Evolutionary conservation across 2,888 invertebrate genomes (phyloP), one percentile per base, ranked within the genome.

Genomic region (Dorcus parallelipipedus): DNA sequence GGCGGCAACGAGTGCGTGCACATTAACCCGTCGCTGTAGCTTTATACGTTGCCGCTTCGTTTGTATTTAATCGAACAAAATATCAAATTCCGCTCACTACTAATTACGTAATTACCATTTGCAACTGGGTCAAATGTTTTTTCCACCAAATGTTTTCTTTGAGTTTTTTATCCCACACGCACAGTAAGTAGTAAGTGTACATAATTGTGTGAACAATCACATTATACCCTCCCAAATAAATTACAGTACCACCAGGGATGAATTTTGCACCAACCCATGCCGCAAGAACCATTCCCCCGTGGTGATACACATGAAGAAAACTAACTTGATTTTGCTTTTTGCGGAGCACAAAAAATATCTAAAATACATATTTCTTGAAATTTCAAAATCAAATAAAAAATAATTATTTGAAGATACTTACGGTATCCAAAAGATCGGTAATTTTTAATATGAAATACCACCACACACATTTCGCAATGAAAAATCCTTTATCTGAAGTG

Each of bases 281-380:
- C 0, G 86, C 82, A 4, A 86, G 40, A 0, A 89, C 84, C 92
- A 95, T 93, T 0, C 90, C 90, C 0, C 86, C 82, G 73, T 95
- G 94, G 75, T 95, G 94, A 71, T 93, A 93, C 4, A 93, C 86
- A 71, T 95, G 94, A 33, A 95, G 82, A 71, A 93, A 93, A 2
- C 90, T 84, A 10, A 93, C 83, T 79, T 95, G 94, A 59, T 84
- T 86, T 64, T 87, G 83, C 72, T 91, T 93, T 76, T 94, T 93
- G 55, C 93, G 81, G 64, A 94, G 77, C n/a, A 91, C 85, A 75
- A 94, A 94, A 79, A 94, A 93, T 60, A 91, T 77, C 80, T 86
- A 75, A 38, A 81, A 81, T 33, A 33, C 7, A 33, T 33, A 33
- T 33, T 33, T 33, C 26, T 7, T 4, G 26, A 33, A 33, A 33